A percentile compares a stretch with the other conserved stretches of the same genome.
Evolutionary conservation across 2,888 invertebrate species (phyloP).

Genomic region (Drosophila mimetica): DNA sequence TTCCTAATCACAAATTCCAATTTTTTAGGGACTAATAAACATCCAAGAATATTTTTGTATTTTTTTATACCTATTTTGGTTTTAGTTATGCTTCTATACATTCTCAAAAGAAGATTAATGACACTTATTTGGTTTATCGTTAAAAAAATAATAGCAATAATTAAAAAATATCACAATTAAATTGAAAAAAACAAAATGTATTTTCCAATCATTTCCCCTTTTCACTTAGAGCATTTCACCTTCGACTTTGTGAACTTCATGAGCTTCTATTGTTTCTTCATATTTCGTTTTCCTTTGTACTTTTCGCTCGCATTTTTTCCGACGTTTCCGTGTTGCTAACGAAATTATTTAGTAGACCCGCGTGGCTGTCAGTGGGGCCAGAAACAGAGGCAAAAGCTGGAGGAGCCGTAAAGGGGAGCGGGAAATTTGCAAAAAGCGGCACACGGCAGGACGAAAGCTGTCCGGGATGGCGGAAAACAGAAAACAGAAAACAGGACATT

Average conservation of each 20-base stretch:
- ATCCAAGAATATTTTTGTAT: too few relatives aligned
- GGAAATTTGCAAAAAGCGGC: not conserved
- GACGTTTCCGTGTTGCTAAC: conserved; percentile 31
- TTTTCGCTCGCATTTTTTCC: conserved; percentile 14
- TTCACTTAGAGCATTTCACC: conserved; percentile 9
- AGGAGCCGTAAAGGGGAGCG: not conserved
- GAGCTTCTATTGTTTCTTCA: conserved; percentile 20
- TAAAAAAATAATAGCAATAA: too few relatives aligned
- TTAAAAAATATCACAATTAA: too few relatives aligned
- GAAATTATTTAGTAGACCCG: conserved; percentile 53
- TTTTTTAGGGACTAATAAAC: too few relatives aligned
- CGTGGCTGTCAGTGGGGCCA: conserved; percentile 29
- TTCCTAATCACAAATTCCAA: too few relatives aligned
- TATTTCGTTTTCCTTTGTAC: conserved; percentile 28
- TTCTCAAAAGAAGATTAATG: too few relatives aligned
- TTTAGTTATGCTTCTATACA: too few relatives aligned
- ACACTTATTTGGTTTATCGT: too few relatives aligned
- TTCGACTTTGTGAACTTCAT: not conserved
- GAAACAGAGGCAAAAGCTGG: conserved; percentile 3
- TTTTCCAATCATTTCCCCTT: too few relatives aligned
- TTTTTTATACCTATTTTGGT: too few relatives aligned
- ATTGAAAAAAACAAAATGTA: too few relatives aligned
- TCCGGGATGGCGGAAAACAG: conserved; percentile 13
- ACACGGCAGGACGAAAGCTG: conserved; percentile 12
- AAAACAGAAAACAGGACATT: conserved; percentile 24